Evolutionary conservation across 2,888 invertebrate species (phyloP).

Genomic region (Aleiodes testaceus): DNA sequence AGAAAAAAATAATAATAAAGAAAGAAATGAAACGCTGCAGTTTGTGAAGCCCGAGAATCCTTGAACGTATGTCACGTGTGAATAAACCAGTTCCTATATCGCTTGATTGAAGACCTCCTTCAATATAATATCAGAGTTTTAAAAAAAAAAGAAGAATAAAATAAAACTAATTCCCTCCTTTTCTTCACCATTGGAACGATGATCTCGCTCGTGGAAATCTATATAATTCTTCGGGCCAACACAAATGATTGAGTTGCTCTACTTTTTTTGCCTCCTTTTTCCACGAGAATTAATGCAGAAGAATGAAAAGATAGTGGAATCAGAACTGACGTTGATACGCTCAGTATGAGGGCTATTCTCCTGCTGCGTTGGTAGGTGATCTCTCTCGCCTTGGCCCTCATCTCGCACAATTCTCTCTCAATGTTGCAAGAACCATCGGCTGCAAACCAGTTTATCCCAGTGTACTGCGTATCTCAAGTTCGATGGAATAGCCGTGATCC

Average conservation of each 20-base stretch:
- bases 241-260: no score
- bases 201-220: not conserved
- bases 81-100: not conserved
- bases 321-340: not conserved
- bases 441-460: slow-evolving; percentile 64
- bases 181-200: not conserved
- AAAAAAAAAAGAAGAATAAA: not conserved
- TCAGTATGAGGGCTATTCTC: slow-evolving; percentile 38
- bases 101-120: slow-evolving; percentile 7
- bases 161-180: not conserved
- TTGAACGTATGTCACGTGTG: not conserved
- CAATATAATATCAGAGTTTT: not conserved
- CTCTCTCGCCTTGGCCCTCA: slow-evolving; percentile 51
- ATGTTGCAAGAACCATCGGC: slow-evolving; percentile 56
- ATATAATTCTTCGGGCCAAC: not conserved
- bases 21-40: not conserved
- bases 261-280: no score
- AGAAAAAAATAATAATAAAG: not conserved
- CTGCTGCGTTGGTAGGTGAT: slow-evolving; percentile 12
- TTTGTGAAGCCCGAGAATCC: not conserved
- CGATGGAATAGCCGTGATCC: no score
- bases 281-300: no score
- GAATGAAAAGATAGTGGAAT: not conserved
- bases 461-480: slow-evolving; percentile 22
- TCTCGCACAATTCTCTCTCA: slow-evolving; percentile 31